Base-by-base conservation (phyloP, 2,113 vertebrate genomes). In the Hymenochirus boettgeri region DNA sequence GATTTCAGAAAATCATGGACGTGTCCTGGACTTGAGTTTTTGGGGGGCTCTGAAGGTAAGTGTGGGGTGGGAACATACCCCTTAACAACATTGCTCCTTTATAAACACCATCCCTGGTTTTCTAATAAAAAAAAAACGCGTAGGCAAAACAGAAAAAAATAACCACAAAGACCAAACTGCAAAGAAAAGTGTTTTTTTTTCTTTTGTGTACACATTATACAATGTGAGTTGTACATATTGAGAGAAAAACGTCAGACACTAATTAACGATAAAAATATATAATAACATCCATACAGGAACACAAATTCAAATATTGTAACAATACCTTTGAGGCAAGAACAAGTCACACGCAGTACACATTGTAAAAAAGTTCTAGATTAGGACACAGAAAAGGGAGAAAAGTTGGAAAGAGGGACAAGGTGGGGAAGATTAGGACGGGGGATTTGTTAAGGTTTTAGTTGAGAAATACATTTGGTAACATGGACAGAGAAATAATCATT, bases 151-250 rank as follows among this genome's bases (percentile, higher is more conserved):
- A 19, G 31, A 31, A 15, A 27, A 45, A 27, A 51, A n/a, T 1
- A 46, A 50, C n/a, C 15, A 7, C 12, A 37, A 19, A 51, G 37
- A 52, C 29, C 6, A 24, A 33, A 45, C n/a, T 72, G 73, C 67
- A 72, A 72, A 70, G 73, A 71, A 61, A 65, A 56, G 61, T 65
- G 61, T 74, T 63, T 74, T 74, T 70, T 71, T 71, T 65, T 74
- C 69, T 70, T 71, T 70, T 74, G 70, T 74, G 73, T 74, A 72
- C 70, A 74, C 73, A 74, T 67, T 74, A 72, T 74, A 74, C 73
- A 74, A 72, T 74, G 73, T 74, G 73, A 74, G 73, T 74, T 74
- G 67, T 74, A 74, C 73, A 74, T 74, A 74, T 71, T 72, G 73
- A 74, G 73, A 71, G 72, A 72, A 72, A 70, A 71, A 69, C 65